phyloP scores from a whole-genome alignment of 2,113 vertebrate species.

The Prochilodus magdalenae region DNA sequence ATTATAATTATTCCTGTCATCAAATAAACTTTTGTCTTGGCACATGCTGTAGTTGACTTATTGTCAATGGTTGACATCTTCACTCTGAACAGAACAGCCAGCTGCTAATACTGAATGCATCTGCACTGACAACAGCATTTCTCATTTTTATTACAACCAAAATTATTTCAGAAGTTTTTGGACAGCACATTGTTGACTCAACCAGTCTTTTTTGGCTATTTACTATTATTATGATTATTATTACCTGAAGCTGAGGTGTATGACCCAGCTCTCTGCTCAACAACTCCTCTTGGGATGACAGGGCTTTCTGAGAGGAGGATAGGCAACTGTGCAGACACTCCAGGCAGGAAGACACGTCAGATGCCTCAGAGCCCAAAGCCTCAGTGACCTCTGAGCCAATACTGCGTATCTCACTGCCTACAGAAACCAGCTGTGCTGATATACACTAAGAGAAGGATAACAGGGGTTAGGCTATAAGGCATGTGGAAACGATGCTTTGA shows the following conservation, averaged over 20 bases:
- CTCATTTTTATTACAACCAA: too few relatives aligned
- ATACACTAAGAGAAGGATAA: slow-evolving; percentile 56
- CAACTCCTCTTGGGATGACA: slow-evolving; percentile 68
- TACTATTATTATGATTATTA: background rate
- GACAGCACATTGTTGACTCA: too few relatives aligned
- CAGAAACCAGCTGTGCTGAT: slow-evolving; percentile 64
- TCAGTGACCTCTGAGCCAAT: slow-evolving; percentile 68
- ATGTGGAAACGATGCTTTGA: background rate
- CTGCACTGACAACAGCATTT: too few relatives aligned
- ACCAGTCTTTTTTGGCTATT: too few relatives aligned
- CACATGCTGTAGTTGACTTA: too few relatives aligned
- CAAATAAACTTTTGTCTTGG: too few relatives aligned
- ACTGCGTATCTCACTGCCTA: slow-evolving; percentile 76
- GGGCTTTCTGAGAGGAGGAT: slow-evolving; percentile 63
- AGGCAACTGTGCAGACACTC: slow-evolving; percentile 73
- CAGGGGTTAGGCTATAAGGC: background rate
- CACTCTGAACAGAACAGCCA: too few relatives aligned
- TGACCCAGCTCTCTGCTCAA: slow-evolving; percentile 74
- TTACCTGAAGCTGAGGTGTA: slow-evolving; percentile 74
- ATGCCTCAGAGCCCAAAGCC: slow-evolving; percentile 48
- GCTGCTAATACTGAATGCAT: too few relatives aligned
- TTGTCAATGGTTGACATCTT: too few relatives aligned
- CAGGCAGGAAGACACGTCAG: slow-evolving; percentile 74
- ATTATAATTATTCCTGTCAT: too few relatives aligned
- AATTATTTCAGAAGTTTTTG: too few relatives aligned